Conservation (phyloP, 2,888 invertebrate species). For the Lucinisca nassula region DNA sequence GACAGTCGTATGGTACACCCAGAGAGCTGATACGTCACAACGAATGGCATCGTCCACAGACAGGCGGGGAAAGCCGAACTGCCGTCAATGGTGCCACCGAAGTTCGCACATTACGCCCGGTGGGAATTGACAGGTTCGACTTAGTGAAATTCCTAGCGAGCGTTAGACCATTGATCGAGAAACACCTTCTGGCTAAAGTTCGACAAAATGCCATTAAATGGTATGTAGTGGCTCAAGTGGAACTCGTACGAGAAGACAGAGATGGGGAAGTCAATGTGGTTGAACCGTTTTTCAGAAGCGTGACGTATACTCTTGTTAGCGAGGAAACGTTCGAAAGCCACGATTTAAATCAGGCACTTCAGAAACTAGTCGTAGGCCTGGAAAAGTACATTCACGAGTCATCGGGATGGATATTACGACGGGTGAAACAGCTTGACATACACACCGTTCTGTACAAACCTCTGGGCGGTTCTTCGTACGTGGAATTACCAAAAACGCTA, state of each 20-base stretch:
- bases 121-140: constrained; percentile 1
- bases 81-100: background rate
- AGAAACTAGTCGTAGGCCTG: constrained; percentile 40
- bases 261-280: constrained; percentile 20
- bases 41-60: background rate
- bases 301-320: constrained; percentile 25
- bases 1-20: background rate
- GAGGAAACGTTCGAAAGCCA: constrained; percentile 7
- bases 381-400: constrained; percentile 42
- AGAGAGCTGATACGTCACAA: background rate
- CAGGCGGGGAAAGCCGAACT: background rate
- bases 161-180: background rate
- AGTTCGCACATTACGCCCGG: background rate
- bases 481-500: constrained; percentile 35
- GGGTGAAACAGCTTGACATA: constrained; percentile 45
- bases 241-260: constrained; percentile 47
- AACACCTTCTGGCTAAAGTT: constrained; percentile 9
- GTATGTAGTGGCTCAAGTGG: constrained; percentile 56
- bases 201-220: constrained; percentile 31
- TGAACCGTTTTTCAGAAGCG: constrained; percentile 44
- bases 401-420: constrained; percentile 39
- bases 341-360: constrained; percentile 50
- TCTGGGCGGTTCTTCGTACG: constrained; percentile 27
- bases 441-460: constrained; percentile 48
- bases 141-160: background rate